These are phyloP conservation scores for Synanthedon vespiformis DNA, from an alignment of 2,888 invertebrate genomes.

Conservation along the genomic window DNA sequence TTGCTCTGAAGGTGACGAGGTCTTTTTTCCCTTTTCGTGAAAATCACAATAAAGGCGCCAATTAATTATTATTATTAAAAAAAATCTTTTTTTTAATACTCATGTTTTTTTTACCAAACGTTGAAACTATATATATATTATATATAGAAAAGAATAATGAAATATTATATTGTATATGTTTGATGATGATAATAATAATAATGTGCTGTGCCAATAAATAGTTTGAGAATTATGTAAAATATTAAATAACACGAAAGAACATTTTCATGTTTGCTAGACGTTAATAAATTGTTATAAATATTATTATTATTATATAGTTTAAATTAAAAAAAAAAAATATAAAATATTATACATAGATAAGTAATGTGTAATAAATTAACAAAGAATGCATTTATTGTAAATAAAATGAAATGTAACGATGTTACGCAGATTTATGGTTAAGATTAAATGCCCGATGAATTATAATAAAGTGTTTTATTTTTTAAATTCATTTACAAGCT, in stretches of 20 bases:
- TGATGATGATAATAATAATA: background rate
- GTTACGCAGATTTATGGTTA: background rate
- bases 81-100: background rate
- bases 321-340: constrained; percentile 5
- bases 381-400: constrained; percentile 19
- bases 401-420: constrained; percentile 6
- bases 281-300: background rate
- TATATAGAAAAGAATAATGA: too few species aligned
- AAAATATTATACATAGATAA: background rate
- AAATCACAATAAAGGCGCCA: too few species aligned
- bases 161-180: too few species aligned
- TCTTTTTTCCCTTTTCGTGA: too few species aligned
- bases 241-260: constrained; percentile 1
- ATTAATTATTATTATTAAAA: too few species aligned
- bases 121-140: background rate
- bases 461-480: background rate
- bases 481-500: background rate
- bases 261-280: constrained; percentile 2
- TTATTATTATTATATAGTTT: background rate
- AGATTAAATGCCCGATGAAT: background rate
- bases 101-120: background rate
- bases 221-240: constrained; percentile 3
- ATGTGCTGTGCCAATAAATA: constrained; percentile 23
- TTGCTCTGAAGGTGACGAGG: too few species aligned
- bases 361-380: constrained; percentile 3